Conservation (phyloP, 2,797 vertebrate genomes). For the Astyanax mexicanus region DNA sequence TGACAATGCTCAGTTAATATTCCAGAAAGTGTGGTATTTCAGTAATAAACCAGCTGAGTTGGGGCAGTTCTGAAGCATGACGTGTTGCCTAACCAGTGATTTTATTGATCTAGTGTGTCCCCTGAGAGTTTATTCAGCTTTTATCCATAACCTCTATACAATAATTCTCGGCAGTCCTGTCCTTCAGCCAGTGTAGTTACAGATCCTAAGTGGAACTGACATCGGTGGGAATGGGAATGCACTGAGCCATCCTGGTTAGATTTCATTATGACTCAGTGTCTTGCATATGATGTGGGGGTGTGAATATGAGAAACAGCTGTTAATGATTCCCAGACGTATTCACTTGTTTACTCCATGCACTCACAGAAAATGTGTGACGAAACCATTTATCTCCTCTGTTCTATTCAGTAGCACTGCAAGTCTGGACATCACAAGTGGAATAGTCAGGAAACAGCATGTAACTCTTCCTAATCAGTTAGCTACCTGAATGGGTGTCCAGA, state of each 20-base stretch:
- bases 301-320: slow-evolving; percentile 24
- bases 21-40: too few relatives aligned
- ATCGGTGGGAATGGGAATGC: not conserved
- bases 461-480: not conserved
- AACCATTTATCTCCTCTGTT: not conserved
- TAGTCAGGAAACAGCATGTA: not conserved
- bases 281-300: slow-evolving; percentile 5
- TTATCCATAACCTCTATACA: not conserved
- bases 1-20: not conserved
- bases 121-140: not conserved
- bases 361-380: slow-evolving; percentile 15
- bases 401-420: not conserved
- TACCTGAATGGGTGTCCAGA: not conserved
- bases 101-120: not conserved
- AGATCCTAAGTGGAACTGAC: slow-evolving; percentile 15
- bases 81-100: not conserved
- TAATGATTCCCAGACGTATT: slow-evolving; percentile 11
- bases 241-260: slow-evolving; percentile 4
- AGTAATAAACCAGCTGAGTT: too few relatives aligned
- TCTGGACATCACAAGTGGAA: not conserved
- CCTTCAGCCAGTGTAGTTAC: slow-evolving; percentile 5
- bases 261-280: slow-evolving; percentile 18
- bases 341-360: slow-evolving; percentile 1
- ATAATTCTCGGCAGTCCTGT: slow-evolving; percentile 15
- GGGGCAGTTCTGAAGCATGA: not conserved